These are phyloP conservation scores for Leucoraja erinaceus DNA, from an alignment of 2,113 vertebrate genomes.

Conservation along the genomic window DNA sequence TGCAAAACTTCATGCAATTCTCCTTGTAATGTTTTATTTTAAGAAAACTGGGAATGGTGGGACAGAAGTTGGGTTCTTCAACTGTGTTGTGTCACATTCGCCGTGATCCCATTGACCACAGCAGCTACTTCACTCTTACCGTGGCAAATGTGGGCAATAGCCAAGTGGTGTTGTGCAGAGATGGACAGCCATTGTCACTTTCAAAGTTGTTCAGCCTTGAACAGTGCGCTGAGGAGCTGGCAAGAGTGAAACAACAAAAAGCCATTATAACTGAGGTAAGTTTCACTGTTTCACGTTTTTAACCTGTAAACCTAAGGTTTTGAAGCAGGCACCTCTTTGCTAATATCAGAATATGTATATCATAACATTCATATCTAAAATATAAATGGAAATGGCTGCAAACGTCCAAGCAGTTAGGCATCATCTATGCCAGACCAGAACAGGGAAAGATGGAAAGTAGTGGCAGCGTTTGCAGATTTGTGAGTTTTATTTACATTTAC, in stretches of 20 bases:
- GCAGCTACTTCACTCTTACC: conserved; percentile 71
- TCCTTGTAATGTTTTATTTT: conserved; percentile 36
- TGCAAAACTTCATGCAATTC: not conserved
- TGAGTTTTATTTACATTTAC: not conserved
- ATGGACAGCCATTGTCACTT: conserved; percentile 71
- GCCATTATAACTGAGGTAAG: conserved; percentile 91
- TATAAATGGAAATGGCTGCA: not conserved
- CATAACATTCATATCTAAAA: not conserved
- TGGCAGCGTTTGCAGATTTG: no score
- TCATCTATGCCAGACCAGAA: not conserved
- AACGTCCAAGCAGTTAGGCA: not conserved
- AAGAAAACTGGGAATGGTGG: conserved; percentile 91
- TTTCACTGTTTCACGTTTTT: conserved; percentile 31
- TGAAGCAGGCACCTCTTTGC: not conserved
- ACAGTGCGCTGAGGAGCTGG: conserved; percentile 76
- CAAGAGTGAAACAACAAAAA: conserved; percentile 81
- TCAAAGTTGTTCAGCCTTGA: conserved; percentile 86
- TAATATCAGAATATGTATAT: not conserved
- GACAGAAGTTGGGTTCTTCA: conserved; percentile 90
- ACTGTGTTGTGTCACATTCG: conserved; percentile 86
- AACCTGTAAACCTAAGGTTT: not conserved
- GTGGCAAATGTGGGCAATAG: conserved; percentile 90
- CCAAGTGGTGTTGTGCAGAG: conserved; percentile 80
- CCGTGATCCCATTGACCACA: conserved; percentile 69
- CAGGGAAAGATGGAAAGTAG: no score